Conservation (phyloP, 2,797 vertebrate genomes). For the Arnoldichthys spilopterus region DNA sequence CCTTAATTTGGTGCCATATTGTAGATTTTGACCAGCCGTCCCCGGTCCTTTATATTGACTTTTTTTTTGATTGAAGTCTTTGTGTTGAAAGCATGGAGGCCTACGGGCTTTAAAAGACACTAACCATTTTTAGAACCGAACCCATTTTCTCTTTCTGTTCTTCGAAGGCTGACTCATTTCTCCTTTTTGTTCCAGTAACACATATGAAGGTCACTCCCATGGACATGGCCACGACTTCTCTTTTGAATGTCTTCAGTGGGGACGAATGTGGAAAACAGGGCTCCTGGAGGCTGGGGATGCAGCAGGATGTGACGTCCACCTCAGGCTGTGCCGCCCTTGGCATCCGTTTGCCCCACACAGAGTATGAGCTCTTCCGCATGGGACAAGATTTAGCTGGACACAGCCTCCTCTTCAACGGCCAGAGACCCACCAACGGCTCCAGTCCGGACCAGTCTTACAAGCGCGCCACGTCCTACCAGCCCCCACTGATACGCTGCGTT, state of each 20-base stretch:
- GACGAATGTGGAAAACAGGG: slow-evolving; percentile 83
- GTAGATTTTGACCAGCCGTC: too few species aligned
- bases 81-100: too few species aligned
- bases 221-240: slow-evolving; percentile 84
- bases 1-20: too few species aligned
- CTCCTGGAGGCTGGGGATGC: slow-evolving; percentile 84
- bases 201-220: slow-evolving; percentile 89
- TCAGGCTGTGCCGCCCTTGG: slow-evolving; percentile 85
- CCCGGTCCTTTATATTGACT: too few species aligned
- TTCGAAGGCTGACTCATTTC: slow-evolving; percentile 3
- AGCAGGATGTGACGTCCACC: slow-evolving; percentile 86
- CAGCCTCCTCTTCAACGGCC: slow-evolving; percentile 85
- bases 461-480: slow-evolving; percentile 87
- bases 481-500: slow-evolving; percentile 81
- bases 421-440: slow-evolving; percentile 86
- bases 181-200: slow-evolving; percentile 74
- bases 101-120: neutral
- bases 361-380: slow-evolving; percentile 88
- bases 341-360: slow-evolving; percentile 87
- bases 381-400: slow-evolving; percentile 80
- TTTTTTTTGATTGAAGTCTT: too few species aligned
- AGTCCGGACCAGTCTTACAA: slow-evolving; percentile 83
- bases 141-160: neutral
- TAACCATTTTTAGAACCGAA: neutral
- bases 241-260: slow-evolving; percentile 85